phyloP scores from a whole-genome alignment of 2,113 vertebrate species.

The Corvus cornix region DNA sequence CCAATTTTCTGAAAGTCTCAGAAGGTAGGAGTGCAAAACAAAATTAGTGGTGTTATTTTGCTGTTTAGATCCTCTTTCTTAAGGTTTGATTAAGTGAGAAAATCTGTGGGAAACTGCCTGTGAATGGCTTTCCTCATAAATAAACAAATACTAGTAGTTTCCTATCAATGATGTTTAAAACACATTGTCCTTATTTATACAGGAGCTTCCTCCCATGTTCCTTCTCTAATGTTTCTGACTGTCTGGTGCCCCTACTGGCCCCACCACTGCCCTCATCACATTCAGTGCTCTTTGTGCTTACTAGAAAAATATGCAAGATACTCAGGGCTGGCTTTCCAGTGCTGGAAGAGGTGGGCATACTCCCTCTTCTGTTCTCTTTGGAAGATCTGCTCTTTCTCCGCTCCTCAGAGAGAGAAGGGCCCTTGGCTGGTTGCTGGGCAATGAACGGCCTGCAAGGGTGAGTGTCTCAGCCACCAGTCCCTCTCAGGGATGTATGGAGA shows the following conservation, averaged over 20 bases:
- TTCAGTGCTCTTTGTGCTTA: rapidly evolving
- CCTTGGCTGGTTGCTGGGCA: neutral
- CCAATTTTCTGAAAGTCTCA: neutral
- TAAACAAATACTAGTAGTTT: neutral
- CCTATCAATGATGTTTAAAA: neutral
- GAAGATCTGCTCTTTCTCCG: neutral
- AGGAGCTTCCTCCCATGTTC: neutral
- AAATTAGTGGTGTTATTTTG: neutral
- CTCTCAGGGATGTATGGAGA: neutral
- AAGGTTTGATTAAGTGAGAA: neutral
- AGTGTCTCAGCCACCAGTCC: neutral
- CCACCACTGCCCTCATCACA: neutral
- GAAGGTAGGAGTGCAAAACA: neutral
- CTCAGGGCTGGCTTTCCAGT: neutral
- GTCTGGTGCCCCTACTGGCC: neutral
- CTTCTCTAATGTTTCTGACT: neutral
- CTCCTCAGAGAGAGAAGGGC: neutral
- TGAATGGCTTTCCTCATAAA: neutral
- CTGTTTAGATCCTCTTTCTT: neutral
- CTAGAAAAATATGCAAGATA: neutral
- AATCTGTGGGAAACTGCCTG: neutral
- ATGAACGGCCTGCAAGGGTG: rapidly evolving
- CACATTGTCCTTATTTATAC: neutral
- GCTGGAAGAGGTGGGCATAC: neutral
- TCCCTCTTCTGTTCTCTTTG: neutral